These are phyloP conservation scores for Acronicta leporina DNA, from an alignment of 2,888 invertebrate genomes.

Conservation along the genomic window DNA sequence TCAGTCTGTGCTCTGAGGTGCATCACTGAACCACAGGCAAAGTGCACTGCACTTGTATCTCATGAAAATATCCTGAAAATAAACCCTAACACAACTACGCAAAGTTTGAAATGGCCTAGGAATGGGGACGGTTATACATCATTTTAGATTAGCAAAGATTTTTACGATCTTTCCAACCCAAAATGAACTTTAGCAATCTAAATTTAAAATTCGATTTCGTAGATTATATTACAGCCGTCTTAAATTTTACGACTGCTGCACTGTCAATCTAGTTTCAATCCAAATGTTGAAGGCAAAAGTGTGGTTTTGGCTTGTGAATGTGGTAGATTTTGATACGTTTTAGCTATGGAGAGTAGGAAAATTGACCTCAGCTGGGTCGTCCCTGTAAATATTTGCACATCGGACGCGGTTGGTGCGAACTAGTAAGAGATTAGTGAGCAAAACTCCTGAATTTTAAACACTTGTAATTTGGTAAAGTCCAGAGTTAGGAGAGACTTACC, in stretches of 20 bases:
- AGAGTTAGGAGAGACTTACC: slow-evolving; percentile 53
- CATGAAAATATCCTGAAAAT: slow-evolving; percentile 39
- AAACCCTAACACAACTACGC: slow-evolving; percentile 21
- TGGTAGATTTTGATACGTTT: slow-evolving; percentile 61
- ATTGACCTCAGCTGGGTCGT: slow-evolving; percentile 86
- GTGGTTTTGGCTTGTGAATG: slow-evolving; percentile 34
- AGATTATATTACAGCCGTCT: slow-evolving; percentile 55
- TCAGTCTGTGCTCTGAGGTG: slow-evolving; percentile 83
- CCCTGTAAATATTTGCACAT: slow-evolving; percentile 85
- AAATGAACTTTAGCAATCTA: slow-evolving; percentile 69
- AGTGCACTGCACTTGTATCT: slow-evolving; percentile 83
- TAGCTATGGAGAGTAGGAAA: slow-evolving; percentile 62
- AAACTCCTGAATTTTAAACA: slow-evolving; percentile 67
- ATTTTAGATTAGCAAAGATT: slow-evolving; percentile 51
- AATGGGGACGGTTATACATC: slow-evolving; percentile 37
- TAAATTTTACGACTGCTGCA: slow-evolving; percentile 69
- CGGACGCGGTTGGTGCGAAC: slow-evolving; percentile 77
- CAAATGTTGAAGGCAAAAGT: slow-evolving; percentile 31
- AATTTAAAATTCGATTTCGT: slow-evolving; percentile 71
- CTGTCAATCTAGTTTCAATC: slow-evolving; percentile 49
- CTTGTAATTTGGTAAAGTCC: slow-evolving; percentile 58
- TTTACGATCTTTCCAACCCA: slow-evolving; percentile 60
- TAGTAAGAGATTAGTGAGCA: slow-evolving; percentile 79
- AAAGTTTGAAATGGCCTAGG: slow-evolving; percentile 38
- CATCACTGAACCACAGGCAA: slow-evolving; percentile 77